phyloP scores from a whole-genome alignment of 2,888 invertebrate genomes.

The Oasisia sp. region DNA sequence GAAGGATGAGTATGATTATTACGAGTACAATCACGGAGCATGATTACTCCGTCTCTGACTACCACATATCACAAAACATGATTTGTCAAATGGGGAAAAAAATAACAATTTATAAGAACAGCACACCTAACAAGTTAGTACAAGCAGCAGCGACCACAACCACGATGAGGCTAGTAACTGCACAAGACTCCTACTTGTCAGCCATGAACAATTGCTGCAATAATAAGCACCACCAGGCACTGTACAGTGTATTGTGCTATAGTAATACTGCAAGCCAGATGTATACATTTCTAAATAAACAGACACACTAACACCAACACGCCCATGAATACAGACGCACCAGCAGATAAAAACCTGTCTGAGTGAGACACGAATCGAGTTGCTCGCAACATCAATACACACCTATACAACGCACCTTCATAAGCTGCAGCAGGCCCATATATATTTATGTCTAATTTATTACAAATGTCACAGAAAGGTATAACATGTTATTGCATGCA shows the following conservation, averaged over 20 bases:
- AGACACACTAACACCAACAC: background rate
- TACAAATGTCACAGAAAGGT: background rate
- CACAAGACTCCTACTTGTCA: background rate
- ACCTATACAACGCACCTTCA: background rate
- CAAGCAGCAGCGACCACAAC: background rate
- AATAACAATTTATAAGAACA: background rate
- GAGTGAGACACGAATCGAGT: background rate
- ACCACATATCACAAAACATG: no score
- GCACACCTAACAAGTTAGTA: background rate
- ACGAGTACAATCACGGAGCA: no score
- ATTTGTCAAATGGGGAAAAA: background rate
- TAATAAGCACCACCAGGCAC: background rate
- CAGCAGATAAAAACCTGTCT: background rate
- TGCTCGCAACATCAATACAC: background rate
- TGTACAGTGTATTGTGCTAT: background rate
- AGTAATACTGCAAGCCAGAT: background rate
- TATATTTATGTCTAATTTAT: background rate
- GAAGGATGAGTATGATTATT: no score
- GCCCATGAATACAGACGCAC: background rate
- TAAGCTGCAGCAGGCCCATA: background rate
- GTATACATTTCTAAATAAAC: background rate
- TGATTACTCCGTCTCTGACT: no score
- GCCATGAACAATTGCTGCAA: background rate
- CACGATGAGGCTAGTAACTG: no score
- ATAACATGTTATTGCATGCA: background rate